Percentiles rank a stretch among this genome's conserved stretches.
These are phyloP conservation scores for Leptinotarsa rubiginosa DNA, from an alignment of 2,888 invertebrate genomes.

Conservation along the genomic window DNA sequence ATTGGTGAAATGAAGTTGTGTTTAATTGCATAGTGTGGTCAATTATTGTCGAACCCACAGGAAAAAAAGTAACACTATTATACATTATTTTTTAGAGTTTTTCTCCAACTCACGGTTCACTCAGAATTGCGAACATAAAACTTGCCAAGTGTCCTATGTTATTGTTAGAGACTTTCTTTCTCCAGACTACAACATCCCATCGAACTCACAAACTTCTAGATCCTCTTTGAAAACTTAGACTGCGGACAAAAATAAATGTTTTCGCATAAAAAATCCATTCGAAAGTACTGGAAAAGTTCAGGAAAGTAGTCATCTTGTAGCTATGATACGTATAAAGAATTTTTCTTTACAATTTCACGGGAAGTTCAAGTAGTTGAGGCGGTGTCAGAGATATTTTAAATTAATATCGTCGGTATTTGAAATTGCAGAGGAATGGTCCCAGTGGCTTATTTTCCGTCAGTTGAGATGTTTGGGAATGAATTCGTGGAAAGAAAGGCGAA, in stretches of 20 bases:
- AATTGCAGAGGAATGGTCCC: not conserved
- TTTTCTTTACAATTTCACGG: not conserved
- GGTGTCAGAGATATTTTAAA: not conserved
- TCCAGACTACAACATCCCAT: not conserved
- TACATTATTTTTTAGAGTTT: too few species aligned
- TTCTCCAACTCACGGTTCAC: too few species aligned
- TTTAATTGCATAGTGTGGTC: too few species aligned
- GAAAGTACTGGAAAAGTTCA: not conserved
- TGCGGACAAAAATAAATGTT: conserved; percentile 7
- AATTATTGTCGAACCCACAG: too few species aligned
- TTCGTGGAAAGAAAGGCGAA: not conserved
- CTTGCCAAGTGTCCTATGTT: not conserved
- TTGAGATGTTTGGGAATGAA: not conserved
- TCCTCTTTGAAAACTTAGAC: not conserved
- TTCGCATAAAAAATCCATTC: not conserved
- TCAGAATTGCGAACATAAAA: too few species aligned
- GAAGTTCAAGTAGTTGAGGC: not conserved
- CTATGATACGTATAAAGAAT: not conserved
- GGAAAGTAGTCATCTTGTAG: conserved; percentile 7
- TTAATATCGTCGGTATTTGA: not conserved
- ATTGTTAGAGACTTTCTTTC: not conserved
- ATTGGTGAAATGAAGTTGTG: too few species aligned
- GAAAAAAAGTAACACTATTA: too few species aligned
- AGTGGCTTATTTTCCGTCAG: not conserved
- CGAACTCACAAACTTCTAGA: not conserved